Evolutionary conservation across 2,797 vertebrate species (phyloP).

Genomic region (Mus minutoides): DNA sequence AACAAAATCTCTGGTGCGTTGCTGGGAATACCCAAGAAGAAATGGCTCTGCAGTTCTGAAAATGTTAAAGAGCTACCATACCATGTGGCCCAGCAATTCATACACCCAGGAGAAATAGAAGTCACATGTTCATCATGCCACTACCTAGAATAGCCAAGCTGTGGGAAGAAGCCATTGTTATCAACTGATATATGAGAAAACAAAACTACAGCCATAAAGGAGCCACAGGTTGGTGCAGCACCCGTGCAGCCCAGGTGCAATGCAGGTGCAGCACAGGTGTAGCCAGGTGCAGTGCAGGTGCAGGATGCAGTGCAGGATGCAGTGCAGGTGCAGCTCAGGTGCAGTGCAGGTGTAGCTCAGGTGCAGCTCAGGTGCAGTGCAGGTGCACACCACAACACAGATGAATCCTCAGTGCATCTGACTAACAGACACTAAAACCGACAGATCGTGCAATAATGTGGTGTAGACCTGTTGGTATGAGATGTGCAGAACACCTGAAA

Average conservation of each 20-base stretch:
- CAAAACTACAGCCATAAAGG: not conserved
- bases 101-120: not conserved
- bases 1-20: too few species aligned
- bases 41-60: not conserved
- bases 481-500: too few species aligned
- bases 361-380: too few species aligned
- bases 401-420: not conserved
- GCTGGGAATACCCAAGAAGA: not conserved
- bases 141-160: not conserved
- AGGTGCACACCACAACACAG: not conserved
- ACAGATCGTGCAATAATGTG: not conserved
- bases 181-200: not conserved
- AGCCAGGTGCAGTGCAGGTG: too few species aligned
- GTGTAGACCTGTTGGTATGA: too few species aligned
- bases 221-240: too few species aligned
- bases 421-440: not conserved
- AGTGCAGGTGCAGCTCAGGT: too few species aligned
- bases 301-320: too few species aligned
- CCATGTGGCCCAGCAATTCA: not conserved
- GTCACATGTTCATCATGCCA: not conserved
- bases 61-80: too few species aligned
- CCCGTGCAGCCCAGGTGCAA: too few species aligned
- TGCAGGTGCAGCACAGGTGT: too few species aligned
- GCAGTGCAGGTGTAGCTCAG: too few species aligned
- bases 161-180: not conserved